Evolutionary conservation across 2,113 vertebrate species (phyloP).

Genomic region (Blennius ocellaris): DNA sequence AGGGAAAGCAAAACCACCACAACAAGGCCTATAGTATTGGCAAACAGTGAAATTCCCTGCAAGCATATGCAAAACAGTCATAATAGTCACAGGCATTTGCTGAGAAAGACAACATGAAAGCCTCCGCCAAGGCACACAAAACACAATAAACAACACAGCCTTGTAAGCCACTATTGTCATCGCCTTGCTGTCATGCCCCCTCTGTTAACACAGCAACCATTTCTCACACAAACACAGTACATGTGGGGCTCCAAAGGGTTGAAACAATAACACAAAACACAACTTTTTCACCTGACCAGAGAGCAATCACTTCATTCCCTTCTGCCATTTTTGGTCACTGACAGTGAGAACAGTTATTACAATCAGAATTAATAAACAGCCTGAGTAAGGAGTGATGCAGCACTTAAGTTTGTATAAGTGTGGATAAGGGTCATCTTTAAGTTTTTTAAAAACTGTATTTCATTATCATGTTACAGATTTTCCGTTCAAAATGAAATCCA

Average conservation of each 20-base stretch:
- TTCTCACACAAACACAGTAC: too few relatives aligned
- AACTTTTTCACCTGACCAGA: neutral
- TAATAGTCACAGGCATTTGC: neutral
- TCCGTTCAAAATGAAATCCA: constrained; percentile 1
- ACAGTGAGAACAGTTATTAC: too few relatives aligned
- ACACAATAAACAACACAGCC: neutral
- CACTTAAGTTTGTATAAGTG: too few relatives aligned
- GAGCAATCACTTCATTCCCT: neutral
- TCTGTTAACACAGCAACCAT: too few relatives aligned
- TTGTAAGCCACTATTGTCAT: too few relatives aligned
- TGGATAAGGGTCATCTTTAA: too few relatives aligned
- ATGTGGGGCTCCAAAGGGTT: neutral
- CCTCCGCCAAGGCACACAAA: neutral
- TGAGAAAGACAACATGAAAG: neutral
- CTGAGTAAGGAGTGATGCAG: too few relatives aligned
- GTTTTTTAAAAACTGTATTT: too few relatives aligned
- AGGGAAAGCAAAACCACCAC: neutral
- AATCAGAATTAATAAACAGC: too few relatives aligned
- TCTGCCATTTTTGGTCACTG: neutral
- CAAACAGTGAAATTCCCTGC: too few relatives aligned
- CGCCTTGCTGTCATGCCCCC: too few relatives aligned
- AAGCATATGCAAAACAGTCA: neutral
- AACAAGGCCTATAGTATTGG: neutral
- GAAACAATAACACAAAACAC: neutral
- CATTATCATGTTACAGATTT: too few relatives aligned